phyloP scores from a whole-genome alignment of 2,113 vertebrate species.

The Recurvirostra avosetta region DNA sequence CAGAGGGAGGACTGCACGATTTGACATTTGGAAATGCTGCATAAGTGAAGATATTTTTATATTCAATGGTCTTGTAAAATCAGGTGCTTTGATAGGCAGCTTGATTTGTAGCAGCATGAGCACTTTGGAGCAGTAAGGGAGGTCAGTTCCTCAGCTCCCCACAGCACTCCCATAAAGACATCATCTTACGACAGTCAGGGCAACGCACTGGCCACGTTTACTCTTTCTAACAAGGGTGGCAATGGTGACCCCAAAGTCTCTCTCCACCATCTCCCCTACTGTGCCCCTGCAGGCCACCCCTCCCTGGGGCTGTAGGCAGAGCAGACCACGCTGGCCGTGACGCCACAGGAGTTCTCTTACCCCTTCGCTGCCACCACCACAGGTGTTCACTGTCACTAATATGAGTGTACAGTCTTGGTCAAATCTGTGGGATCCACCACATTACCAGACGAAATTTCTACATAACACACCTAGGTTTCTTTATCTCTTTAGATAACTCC shows the following conservation, averaged over 20 bases:
- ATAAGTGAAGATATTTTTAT: not conserved
- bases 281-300: not conserved
- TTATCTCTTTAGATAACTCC: not conserved
- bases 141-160: not conserved
- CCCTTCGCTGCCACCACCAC: not conserved
- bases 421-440: not conserved
- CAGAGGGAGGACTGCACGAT: not conserved
- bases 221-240: not conserved
- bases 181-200: fast-evolving
- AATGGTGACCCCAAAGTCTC: not conserved
- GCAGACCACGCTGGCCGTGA: fast-evolving
- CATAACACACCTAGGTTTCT: not conserved
- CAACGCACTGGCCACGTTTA: fast-evolving
- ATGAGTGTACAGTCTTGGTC: not conserved
- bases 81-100: not conserved
- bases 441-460: not conserved
- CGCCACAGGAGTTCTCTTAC: not conserved
- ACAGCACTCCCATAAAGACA: fast-evolving
- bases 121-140: not conserved
- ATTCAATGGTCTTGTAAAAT: not conserved
- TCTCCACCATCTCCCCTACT: not conserved
- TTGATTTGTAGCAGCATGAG: not conserved
- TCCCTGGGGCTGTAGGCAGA: not conserved
- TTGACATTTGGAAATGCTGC: not conserved
- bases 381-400: not conserved